These are phyloP conservation scores for Aphaenogaster ashmeadi DNA, from an alignment of 1,140 invertebrate species.

Conservation along the genomic window DNA sequence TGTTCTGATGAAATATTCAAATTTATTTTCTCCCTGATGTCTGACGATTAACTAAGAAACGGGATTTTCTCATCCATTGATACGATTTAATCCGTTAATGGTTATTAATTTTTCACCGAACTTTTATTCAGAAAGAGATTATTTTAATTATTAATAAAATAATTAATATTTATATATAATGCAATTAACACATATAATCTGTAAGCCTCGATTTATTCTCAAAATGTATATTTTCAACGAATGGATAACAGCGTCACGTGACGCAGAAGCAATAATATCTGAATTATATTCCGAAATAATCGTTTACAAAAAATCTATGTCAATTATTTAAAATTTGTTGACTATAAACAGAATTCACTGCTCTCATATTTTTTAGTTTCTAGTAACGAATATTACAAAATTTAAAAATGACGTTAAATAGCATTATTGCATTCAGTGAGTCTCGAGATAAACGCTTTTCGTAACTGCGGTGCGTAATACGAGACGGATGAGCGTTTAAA, in stretches of 20 bases:
- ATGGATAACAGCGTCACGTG: background rate
- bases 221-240: background rate
- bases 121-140: background rate
- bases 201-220: background rate
- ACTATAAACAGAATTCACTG: constrained; percentile 17
- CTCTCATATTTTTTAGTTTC: background rate
- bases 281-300: background rate
- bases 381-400: background rate
- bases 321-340: constrained; percentile 1
- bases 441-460: constrained; percentile 12
- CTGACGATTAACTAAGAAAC: background rate
- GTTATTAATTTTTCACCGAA: background rate
- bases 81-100: background rate
- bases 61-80: background rate
- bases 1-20: background rate
- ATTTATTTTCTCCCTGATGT: background rate
- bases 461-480: background rate
- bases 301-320: background rate
- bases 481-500: background rate
- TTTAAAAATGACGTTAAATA: constrained; percentile 3
- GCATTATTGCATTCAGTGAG: constrained; percentile 1
- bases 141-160: background rate
- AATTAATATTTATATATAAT: background rate
- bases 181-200: background rate
- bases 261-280: background rate